Percentiles rank a stretch among this genome's conserved stretches.
Evolutionary conservation across 2,888 invertebrate genomes (phyloP).

Genomic region (Copidosoma aretas): DNA sequence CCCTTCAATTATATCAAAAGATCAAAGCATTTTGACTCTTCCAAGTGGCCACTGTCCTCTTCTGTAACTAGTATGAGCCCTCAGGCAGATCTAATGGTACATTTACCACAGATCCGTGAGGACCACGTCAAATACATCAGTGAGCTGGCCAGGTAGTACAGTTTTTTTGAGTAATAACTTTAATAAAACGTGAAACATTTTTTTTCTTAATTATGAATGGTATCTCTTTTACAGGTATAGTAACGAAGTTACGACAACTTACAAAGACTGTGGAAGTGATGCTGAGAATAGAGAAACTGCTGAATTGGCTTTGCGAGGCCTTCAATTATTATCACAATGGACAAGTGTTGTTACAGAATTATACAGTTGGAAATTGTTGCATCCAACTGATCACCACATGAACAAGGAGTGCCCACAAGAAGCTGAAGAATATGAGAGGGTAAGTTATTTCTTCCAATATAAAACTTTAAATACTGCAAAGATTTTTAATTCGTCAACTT

Average conservation of each 20-base stretch:
- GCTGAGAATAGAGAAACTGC: slow-evolving; percentile 89
- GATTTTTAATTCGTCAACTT: slow-evolving; percentile 30
- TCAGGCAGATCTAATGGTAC: slow-evolving; percentile 93
- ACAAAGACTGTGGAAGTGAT: slow-evolving; percentile 91
- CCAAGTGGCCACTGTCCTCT: slow-evolving; percentile 86
- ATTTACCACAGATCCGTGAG: slow-evolving; percentile 91
- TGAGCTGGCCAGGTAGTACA: slow-evolving; percentile 77
- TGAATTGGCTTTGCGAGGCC: slow-evolving; percentile 88
- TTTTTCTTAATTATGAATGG: slow-evolving; percentile 4
- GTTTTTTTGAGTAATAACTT: neutral
- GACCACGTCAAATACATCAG: slow-evolving; percentile 98
- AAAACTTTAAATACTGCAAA: slow-evolving; percentile 1
- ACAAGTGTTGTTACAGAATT: slow-evolving; percentile 95
- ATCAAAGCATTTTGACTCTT: slow-evolving; percentile 89
- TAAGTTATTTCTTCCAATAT: slow-evolving; percentile 55
- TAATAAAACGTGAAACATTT: slow-evolving; percentile 16
- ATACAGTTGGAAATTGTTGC: slow-evolving; percentile 97
- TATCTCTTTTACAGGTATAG: slow-evolving; percentile 51
- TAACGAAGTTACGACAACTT: slow-evolving; percentile 84
- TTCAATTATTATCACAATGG: slow-evolving; percentile 95
- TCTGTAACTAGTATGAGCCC: slow-evolving; percentile 82
- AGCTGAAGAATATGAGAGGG: slow-evolving; percentile 97
- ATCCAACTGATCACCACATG: slow-evolving; percentile 96
- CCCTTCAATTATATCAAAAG: slow-evolving; percentile 97
- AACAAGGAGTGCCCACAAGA: slow-evolving; percentile 94